phyloP scores from a whole-genome alignment of 1,140 invertebrate genomes.

The Tachypleus tridentatus region DNA sequence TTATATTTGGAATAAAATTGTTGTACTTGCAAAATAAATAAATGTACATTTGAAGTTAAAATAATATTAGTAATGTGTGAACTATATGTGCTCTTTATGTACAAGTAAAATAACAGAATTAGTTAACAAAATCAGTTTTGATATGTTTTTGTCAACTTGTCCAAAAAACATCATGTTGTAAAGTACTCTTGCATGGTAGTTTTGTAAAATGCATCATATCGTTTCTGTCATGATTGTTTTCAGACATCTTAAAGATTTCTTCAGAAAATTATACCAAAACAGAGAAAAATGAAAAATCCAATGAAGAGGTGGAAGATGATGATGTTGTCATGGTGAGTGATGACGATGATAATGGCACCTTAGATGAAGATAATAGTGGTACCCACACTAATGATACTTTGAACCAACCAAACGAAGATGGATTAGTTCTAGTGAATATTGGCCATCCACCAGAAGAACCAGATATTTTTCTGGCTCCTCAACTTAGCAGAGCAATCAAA shows the following conservation, averaged over 20 bases:
- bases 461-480: conserved; percentile 85
- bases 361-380: conserved; percentile 51
- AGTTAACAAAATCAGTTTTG: neutral
- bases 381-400: conserved; percentile 48
- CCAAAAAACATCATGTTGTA: neutral
- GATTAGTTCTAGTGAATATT: conserved; percentile 85
- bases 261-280: conserved; percentile 7
- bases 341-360: conserved; percentile 50
- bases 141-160: neutral
- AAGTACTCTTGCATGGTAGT: neutral
- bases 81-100: too few relatives aligned
- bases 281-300: conserved; percentile 1
- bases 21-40: too few relatives aligned
- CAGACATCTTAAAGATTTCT: conserved; percentile 15
- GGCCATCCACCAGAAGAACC: conserved; percentile 86
- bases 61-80: too few relatives aligned
- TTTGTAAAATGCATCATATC: neutral
- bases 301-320: conserved; percentile 16
- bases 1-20: too few relatives aligned
- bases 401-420: conserved; percentile 81
- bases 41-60: too few relatives aligned
- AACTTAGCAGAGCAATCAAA: conserved; percentile 85
- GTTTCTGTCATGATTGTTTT: neutral
- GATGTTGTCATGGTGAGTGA: conserved; percentile 31
- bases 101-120: too few relatives aligned